Conservation (phyloP, 2,888 invertebrate species). For the Tricholauxania praeusta region DNA sequence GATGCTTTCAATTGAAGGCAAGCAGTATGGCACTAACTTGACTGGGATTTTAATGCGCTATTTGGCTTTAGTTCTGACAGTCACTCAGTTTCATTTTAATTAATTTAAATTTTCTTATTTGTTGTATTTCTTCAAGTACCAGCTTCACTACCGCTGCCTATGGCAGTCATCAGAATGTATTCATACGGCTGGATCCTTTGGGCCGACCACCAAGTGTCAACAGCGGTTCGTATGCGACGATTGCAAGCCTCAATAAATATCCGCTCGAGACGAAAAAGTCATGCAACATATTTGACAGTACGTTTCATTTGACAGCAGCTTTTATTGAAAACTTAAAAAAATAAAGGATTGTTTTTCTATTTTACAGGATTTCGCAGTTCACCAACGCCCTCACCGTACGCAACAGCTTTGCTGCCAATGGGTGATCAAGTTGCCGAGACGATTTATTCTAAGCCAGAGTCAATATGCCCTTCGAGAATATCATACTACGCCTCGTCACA, state of each 20-base stretch:
- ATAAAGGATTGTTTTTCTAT: not conserved
- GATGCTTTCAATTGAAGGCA: not conserved
- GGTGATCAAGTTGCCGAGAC: conserved; percentile 66
- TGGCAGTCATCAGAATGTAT: conserved; percentile 81
- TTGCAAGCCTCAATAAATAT: conserved; percentile 83
- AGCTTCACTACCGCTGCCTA: conserved; percentile 83
- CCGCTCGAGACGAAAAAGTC: conserved; percentile 69
- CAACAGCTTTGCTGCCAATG: conserved; percentile 73
- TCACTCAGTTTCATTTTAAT: too few relatives aligned
- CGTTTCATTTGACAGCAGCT: conserved; percentile 45
- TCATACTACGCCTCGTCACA: conserved; percentile 87
- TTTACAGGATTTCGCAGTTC: conserved; percentile 64
- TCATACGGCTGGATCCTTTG: conserved; percentile 79
- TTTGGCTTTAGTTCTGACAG: not conserved
- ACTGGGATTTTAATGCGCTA: not conserved
- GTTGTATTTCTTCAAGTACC: conserved; percentile 70
- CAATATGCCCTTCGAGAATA: conserved; percentile 73
- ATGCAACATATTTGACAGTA: conserved; percentile 65
- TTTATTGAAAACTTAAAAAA: not conserved
- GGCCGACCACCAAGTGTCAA: conserved; percentile 80
- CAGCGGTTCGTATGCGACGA: conserved; percentile 86
- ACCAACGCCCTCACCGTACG: conserved; percentile 78
- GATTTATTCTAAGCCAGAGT: conserved; percentile 74
- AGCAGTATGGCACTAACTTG: conserved; percentile 18
- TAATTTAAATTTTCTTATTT: conserved; percentile 25